Evolutionary conservation across 2,113 vertebrate species (phyloP).

Genomic region (Myiopsitta monachus): DNA sequence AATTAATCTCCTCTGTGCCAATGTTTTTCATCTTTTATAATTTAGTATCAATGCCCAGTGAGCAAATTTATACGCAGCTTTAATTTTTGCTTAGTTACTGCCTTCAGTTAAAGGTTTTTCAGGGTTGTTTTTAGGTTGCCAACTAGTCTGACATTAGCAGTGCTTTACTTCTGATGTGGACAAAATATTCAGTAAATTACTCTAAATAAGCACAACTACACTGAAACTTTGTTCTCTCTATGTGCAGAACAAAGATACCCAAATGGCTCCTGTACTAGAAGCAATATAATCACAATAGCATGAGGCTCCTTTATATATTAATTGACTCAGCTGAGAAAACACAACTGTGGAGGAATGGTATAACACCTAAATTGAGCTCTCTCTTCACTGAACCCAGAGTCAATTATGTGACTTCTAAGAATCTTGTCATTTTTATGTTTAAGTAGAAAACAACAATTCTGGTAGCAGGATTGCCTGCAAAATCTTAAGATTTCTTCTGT

Average conservation of each 20-base stretch:
- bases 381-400: neutral
- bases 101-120: neutral
- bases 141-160: neutral
- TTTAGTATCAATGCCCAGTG: neutral
- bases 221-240: neutral
- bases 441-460: neutral
- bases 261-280: neutral
- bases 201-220: neutral
- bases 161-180: neutral
- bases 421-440: neutral
- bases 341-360: neutral
- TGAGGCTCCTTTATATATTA: neutral
- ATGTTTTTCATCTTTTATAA: neutral
- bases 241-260: neutral
- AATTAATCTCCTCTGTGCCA: neutral
- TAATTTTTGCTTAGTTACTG: neutral
- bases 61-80: neutral
- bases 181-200: neutral
- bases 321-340: neutral
- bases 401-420: neutral
- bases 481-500: neutral
- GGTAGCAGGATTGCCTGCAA: neutral
- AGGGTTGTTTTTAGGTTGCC: neutral
- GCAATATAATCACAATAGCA: neutral
- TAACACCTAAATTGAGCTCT: neutral